A percentile compares a stretch with the other conserved stretches of the same genome.
Conservation (phyloP, 2,888 invertebrate genomes). For the Drosophila limbata region DNA sequence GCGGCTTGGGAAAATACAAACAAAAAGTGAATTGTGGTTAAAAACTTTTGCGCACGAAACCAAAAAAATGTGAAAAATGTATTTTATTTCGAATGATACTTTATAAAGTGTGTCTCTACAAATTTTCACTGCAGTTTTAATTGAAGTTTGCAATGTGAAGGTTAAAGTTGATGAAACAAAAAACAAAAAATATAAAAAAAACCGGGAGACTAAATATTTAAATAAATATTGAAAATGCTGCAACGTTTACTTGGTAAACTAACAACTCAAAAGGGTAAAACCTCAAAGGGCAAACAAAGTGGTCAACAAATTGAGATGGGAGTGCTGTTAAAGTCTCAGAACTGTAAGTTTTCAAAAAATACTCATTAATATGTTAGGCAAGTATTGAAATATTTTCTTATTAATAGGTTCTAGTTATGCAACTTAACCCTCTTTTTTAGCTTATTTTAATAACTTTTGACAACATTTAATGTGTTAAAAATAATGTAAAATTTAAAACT, state of each 20-base stretch:
- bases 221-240: slow-evolving; percentile 44
- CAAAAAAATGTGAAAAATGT: background rate
- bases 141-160: slow-evolving; percentile 50
- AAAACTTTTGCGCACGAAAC: slow-evolving; percentile 56
- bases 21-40: slow-evolving; percentile 57
- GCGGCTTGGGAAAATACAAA: slow-evolving; percentile 23
- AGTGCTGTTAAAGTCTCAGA: slow-evolving; percentile 25
- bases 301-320: slow-evolving; percentile 26
- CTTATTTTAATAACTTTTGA: no score
- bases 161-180: slow-evolving; percentile 2
- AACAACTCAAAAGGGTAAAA: slow-evolving; percentile 13
- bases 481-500: no score
- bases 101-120: slow-evolving; percentile 17
- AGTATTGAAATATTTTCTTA: no score
- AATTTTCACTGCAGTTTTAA: slow-evolving; percentile 36
- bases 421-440: background rate
- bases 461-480: no score
- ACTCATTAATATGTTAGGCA: background rate
- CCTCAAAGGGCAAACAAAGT: slow-evolving; percentile 20
- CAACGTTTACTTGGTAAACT: slow-evolving; percentile 49
- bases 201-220: background rate
- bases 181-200: slow-evolving; percentile 14
- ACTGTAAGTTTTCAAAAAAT: slow-evolving; percentile 38
- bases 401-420: background rate
- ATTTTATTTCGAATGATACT: slow-evolving; percentile 1